Base-by-base conservation (phyloP, 2,888 invertebrate genomes). In the Clitarchus hookeri region DNA sequence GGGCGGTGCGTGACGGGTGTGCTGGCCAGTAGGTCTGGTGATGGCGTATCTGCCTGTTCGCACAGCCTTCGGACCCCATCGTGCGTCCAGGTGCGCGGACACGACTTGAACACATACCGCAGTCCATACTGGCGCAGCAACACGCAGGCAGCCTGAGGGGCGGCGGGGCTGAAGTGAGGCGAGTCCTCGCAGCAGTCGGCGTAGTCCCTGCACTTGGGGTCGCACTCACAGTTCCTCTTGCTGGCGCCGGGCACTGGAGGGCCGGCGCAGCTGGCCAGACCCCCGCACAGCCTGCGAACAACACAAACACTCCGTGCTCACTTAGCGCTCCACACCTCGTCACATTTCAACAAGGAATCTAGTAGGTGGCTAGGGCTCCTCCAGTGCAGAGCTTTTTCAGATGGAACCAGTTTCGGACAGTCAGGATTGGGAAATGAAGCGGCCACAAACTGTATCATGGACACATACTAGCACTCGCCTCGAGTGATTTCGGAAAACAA, bases 181-280 rank as follows among this genome's bases (percentile, higher is more conserved):
- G 91, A 91, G 88, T 92, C 92, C 36, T 91, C 89, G 87, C 92
- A 92, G 87, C 92, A 92, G 89, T 92, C 92, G 44, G 92, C 92
- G 87, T 91, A 92, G 19, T 89, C 89, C 36, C 89, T 89, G 88
- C 92, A 92, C 53, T 89, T 89, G 83, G 90, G 89, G 87, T 92
- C 92, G 88, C 92, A 92, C 84, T 91, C 89, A 88, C 92, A 92
- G 89, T 91, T 91, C 25, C 91, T 89, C 44, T 90, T 89, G 25
- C 27, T 26, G 13, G 26, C 79, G 16, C 27, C 27, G 27, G 79
- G 79, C 13, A 25, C 79, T 26, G 79, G 79, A 12, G n/a, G 79
- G 13, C 26, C 13, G 79, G 79, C 27, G 79, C 79, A 79, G 79
- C 26, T 79, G 26, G 79, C 79, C 25, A 26, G 79, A n/a, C 79